Conservation (phyloP, 1,140 invertebrate species). For the Hyposmocoma kahamanoa region DNA sequence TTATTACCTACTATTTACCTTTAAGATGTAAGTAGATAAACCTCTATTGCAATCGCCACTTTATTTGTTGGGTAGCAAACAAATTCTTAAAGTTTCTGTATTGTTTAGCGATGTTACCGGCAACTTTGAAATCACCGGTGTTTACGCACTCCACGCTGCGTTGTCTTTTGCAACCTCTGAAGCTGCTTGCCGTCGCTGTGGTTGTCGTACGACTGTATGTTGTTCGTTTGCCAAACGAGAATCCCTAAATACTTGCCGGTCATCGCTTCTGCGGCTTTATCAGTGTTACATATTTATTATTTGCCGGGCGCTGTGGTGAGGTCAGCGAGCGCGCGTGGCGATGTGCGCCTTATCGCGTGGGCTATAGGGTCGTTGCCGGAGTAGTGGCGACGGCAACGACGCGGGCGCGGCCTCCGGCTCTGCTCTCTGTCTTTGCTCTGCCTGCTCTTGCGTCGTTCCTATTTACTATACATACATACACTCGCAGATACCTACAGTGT, state of each 20-base stretch:
- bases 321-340: constrained; percentile 54
- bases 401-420: constrained; percentile 47
- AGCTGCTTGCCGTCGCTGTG: constrained; percentile 12
- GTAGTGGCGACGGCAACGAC: constrained; percentile 20
- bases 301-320: constrained; percentile 50
- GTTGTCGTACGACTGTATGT: constrained; percentile 37
- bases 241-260: constrained; percentile 64
- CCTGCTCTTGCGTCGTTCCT: constrained; percentile 62
- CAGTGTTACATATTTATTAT: constrained; percentile 73
- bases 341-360: constrained; percentile 59
- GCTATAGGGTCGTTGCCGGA: constrained; percentile 46
- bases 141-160: constrained; percentile 16
- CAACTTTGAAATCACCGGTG: constrained; percentile 42
- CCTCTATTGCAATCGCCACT: no score
- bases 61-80: no score
- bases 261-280: constrained; percentile 67
- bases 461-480: not conserved
- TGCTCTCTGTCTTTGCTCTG: constrained; percentile 51
- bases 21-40: no score
- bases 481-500: no score
- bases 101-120: not conserved
- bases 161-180: no score
- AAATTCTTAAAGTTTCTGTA: no score
- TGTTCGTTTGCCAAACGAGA: constrained; percentile 45
- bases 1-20: no score